phyloP scores from a whole-genome alignment of 2,113 vertebrate genomes.

The Myotis brandtii region DNA sequence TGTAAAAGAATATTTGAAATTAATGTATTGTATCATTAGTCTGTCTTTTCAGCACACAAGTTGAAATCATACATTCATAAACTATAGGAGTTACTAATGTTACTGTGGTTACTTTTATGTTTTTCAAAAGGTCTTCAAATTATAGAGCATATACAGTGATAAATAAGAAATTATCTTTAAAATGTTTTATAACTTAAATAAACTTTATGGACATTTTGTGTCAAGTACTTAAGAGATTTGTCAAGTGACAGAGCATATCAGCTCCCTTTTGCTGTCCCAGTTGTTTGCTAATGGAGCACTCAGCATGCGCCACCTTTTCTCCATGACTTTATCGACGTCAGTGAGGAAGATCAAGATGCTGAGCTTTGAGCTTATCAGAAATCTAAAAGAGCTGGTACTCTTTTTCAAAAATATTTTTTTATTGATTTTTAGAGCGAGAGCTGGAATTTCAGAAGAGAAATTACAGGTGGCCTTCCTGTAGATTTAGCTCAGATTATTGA shows the following conservation, averaged over 20 bases:
- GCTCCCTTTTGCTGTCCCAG: neutral
- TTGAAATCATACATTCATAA: neutral
- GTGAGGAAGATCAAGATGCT: conserved; percentile 87
- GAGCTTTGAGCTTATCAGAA: conserved; percentile 96
- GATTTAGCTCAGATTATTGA: conserved; percentile 97
- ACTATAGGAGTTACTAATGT: neutral
- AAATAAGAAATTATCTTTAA: neutral
- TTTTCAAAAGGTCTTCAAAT: neutral
- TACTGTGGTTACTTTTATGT: neutral
- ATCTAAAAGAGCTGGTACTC: conserved; percentile 86
- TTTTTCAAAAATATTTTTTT: no score
- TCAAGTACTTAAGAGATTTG: neutral
- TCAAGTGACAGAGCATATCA: neutral
- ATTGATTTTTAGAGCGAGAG: conserved; percentile 76
- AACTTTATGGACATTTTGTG: neutral
- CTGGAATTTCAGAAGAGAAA: conserved; percentile 98
- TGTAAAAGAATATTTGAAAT: neutral
- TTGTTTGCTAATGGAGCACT: neutral
- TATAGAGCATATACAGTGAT: neutral
- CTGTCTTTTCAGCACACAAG: neutral
- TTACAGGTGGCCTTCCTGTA: conserved; percentile 92
- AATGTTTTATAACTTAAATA: neutral
- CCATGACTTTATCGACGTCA: neutral
- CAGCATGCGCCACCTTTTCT: no score
- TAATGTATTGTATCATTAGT: neutral